phyloP scores from a whole-genome alignment of 1,140 invertebrate genomes.

The Euglossa dilemma region DNA sequence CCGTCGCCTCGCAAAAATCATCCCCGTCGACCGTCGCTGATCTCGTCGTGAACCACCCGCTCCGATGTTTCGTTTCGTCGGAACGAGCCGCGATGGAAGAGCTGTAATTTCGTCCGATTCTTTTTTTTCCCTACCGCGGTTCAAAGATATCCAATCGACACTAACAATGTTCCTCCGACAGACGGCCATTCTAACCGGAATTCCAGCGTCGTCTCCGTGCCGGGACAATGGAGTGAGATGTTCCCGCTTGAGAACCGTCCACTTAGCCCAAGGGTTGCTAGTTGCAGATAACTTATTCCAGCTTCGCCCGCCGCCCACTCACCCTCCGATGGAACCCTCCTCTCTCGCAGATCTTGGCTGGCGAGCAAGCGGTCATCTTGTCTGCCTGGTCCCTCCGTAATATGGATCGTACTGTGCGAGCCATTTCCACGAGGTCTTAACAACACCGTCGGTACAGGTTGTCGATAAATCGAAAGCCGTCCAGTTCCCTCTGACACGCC shows the following conservation, averaged over 20 bases:
- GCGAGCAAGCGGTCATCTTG: conserved; percentile 69
- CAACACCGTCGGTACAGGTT: conserved; percentile 76
- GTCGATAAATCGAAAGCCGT: conserved; percentile 80
- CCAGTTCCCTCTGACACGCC: conserved; percentile 71
- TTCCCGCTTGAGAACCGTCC: conserved; percentile 76
- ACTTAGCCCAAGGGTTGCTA: conserved; percentile 79
- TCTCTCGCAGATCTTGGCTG: conserved; percentile 69
- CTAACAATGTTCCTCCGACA: not conserved
- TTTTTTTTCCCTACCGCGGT: not conserved
- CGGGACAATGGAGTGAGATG: conserved; percentile 64
- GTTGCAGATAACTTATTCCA: conserved; percentile 81
- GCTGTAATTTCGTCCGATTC: not conserved
- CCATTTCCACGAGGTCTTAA: conserved; percentile 71
- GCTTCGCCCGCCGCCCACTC: conserved; percentile 60
- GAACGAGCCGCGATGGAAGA: too few relatives aligned
- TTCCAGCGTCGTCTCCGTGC: conserved; percentile 35
- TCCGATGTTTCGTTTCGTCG: too few relatives aligned
- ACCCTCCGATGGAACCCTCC: conserved; percentile 67
- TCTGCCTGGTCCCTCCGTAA: conserved; percentile 68
- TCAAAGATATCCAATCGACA: not conserved
- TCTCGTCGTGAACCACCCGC: too few relatives aligned
- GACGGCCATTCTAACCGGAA: conserved; percentile 23
- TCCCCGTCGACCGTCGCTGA: too few relatives aligned
- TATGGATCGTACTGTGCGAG: conserved; percentile 75
- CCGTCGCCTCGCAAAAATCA: not conserved